These are phyloP conservation scores for Cyprinus carpio DNA, from an alignment of 2,113 vertebrate species.

Conservation along the genomic window DNA sequence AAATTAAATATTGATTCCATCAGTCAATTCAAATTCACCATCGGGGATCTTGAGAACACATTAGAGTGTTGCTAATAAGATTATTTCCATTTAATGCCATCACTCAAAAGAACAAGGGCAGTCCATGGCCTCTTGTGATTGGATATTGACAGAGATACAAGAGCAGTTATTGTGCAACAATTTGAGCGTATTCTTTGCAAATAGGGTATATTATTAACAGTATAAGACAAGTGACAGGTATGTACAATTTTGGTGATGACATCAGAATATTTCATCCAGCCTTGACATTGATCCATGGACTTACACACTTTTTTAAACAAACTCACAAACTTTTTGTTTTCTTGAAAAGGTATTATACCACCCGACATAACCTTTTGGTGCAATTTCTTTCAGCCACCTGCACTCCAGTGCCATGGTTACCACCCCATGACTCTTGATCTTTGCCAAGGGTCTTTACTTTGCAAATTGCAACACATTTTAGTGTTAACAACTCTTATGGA, in stretches of 20 bases:
- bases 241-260: background rate
- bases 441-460: conserved; percentile 14
- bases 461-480: conserved; percentile 7
- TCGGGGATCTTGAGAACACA: conserved; percentile 61
- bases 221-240: background rate
- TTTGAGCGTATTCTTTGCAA: background rate
- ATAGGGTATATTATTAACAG: background rate
- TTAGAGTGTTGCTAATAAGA: conserved; percentile 74
- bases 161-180: conserved; percentile 34
- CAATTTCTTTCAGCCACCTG: background rate
- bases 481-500: background rate
- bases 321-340: background rate
- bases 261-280: background rate
- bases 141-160: conserved; percentile 63
- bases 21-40: conserved; percentile 73
- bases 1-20: conserved; percentile 70
- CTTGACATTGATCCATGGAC: background rate
- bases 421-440: background rate
- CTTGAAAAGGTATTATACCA: background rate
- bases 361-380: background rate
- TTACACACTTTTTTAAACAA: background rate
- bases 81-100: conserved; percentile 77
- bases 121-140: conserved; percentile 60
- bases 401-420: background rate
- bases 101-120: conserved; percentile 59